phyloP scores from a whole-genome alignment of 2,113 vertebrate species.

The Amphilophus citrinellus region DNA sequence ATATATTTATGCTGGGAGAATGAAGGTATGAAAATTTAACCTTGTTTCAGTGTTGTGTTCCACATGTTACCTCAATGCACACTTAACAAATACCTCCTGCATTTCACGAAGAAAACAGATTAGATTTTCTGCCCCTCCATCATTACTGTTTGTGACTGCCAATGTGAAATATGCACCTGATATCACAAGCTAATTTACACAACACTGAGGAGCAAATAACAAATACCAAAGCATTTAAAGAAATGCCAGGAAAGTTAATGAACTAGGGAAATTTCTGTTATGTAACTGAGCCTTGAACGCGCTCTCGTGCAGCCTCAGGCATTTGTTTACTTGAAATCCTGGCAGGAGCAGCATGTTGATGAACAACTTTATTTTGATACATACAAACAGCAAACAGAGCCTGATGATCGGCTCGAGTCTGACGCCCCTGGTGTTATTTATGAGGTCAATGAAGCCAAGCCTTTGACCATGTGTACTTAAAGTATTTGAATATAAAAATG shows the following conservation, averaged over 20 bases:
- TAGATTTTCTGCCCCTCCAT: background rate
- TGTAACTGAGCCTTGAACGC: conserved; percentile 26
- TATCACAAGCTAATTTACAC: conserved; percentile 9
- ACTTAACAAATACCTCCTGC: background rate
- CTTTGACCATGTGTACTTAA: background rate
- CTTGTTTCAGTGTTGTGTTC: background rate
- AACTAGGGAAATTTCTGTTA: conserved; percentile 3
- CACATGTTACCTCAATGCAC: background rate
- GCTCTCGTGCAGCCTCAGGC: conserved; percentile 34
- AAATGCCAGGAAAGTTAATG: conserved; percentile 28
- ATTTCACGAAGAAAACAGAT: background rate
- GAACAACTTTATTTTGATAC: background rate
- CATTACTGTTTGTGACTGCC: background rate
- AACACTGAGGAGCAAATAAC: background rate
- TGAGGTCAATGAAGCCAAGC: background rate
- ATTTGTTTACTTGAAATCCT: conserved; percentile 54
- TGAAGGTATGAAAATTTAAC: background rate
- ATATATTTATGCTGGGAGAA: background rate
- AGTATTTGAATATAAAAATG: background rate
- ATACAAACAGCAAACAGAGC: background rate
- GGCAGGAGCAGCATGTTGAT: conserved; percentile 14
- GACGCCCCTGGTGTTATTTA: background rate
- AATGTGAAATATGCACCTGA: background rate
- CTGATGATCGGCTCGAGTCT: background rate
- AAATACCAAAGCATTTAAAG: conserved; percentile 8